Evolutionary conservation across 2,797 vertebrate species (phyloP).

Genomic region (Netta rufina): DNA sequence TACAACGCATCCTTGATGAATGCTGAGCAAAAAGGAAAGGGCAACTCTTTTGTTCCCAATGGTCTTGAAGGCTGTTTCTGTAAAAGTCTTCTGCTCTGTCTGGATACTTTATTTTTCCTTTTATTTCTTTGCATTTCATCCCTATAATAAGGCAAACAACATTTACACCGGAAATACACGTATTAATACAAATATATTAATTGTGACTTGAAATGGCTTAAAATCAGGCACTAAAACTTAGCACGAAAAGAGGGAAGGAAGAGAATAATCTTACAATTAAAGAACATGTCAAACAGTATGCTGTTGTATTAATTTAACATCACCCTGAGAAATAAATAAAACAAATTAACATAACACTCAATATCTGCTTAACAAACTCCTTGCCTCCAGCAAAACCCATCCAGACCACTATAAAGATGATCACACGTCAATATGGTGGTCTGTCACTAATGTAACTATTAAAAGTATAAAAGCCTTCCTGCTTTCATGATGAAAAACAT

Average conservation of each 20-base stretch:
- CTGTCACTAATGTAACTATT: neutral
- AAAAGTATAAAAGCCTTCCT: neutral
- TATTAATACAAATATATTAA: neutral
- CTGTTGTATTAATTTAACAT: neutral
- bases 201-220: neutral
- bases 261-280: neutral
- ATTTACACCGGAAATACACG: neutral
- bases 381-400: neutral
- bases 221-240: neutral
- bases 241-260: neutral
- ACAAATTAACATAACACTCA: neutral
- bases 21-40: neutral
- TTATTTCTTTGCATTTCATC: neutral
- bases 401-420: neutral
- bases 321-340: neutral
- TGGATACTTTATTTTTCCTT: neutral
- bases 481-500: neutral
- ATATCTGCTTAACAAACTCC: neutral
- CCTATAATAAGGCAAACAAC: neutral
- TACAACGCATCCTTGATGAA: neutral
- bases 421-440: neutral
- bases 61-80: neutral
- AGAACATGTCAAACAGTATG: neutral
- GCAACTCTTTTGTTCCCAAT: neutral
- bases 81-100: neutral